phyloP scores from a whole-genome alignment of 2,888 invertebrate genomes.

The Ennomos erosarius region DNA sequence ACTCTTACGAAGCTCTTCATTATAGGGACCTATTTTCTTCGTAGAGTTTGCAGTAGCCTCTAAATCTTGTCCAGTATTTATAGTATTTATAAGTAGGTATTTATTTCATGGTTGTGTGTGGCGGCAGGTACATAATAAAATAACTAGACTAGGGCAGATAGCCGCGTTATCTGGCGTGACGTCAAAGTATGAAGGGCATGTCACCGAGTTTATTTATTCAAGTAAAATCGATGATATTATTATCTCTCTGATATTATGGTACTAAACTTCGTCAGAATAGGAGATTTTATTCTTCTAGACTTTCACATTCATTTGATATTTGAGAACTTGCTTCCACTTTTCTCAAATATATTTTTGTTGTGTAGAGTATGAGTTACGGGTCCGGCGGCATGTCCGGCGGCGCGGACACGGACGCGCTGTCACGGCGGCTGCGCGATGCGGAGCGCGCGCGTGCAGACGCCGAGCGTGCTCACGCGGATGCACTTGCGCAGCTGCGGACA shows the following conservation, averaged over 20 bases:
- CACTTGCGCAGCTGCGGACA: slow-evolving; percentile 88
- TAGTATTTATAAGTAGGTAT: no score
- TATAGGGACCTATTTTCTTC: no score
- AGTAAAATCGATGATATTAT: slow-evolving; percentile 27
- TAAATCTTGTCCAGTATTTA: slow-evolving; percentile 6
- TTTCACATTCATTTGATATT: no score
- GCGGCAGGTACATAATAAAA: slow-evolving; percentile 7
- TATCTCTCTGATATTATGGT: not conserved
- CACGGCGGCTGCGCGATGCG: slow-evolving; percentile 91
- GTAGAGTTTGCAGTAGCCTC: not conserved
- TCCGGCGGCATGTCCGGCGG: slow-evolving; percentile 63
- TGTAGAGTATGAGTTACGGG: slow-evolving; percentile 77
- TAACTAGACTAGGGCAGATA: slow-evolving; percentile 22
- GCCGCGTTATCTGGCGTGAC: slow-evolving; percentile 21
- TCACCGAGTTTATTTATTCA: slow-evolving; percentile 17
- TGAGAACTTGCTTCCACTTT: no score
- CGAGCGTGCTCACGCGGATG: slow-evolving; percentile 91
- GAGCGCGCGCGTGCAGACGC: slow-evolving; percentile 91
- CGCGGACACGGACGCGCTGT: slow-evolving; percentile 81
- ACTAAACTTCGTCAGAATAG: no score
- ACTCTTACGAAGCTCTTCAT: no score
- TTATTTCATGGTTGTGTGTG: slow-evolving; percentile 7
- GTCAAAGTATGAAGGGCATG: slow-evolving; percentile 22
- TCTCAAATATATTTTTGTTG: no score
- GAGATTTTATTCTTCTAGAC: no score